Percentiles rank a stretch among this genome's conserved stretches.
These are phyloP conservation scores for Eolophus roseicapilla DNA, from an alignment of 2,113 vertebrate genomes.

Conservation along the genomic window DNA sequence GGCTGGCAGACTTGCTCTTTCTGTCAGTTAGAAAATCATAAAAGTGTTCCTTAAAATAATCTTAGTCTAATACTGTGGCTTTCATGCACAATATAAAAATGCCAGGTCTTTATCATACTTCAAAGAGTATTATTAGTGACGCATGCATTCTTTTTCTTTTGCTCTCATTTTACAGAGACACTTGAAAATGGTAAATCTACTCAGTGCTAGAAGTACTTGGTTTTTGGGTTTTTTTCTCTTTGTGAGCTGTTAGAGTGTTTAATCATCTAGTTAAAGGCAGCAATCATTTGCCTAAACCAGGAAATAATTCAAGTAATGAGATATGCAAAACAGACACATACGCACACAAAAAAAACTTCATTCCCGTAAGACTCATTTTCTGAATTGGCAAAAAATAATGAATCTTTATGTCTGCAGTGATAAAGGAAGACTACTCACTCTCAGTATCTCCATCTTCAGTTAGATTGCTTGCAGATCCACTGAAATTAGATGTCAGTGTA, in stretches of 20 bases:
- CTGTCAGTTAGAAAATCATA: conserved; percentile 55
- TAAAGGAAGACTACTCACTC: conserved; percentile 74
- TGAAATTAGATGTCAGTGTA: conserved; percentile 95
- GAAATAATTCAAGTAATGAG: conserved; percentile 75
- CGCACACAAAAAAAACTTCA: neutral
- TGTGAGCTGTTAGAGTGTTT: conserved; percentile 48
- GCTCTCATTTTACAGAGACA: conserved; percentile 26
- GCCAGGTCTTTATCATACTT: conserved; percentile 27
- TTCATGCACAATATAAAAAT: conserved; percentile 18
- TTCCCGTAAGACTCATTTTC: conserved; percentile 62
- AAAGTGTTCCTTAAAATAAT: conserved; percentile 71
- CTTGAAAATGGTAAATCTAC: conserved; percentile 50
- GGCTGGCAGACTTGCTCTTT: conserved; percentile 14
- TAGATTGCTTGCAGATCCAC: conserved; percentile 83
- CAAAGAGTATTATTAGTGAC: conserved; percentile 52
- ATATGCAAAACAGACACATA: conserved; percentile 68
- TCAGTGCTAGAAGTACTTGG: neutral
- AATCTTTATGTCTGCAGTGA: conserved; percentile 75
- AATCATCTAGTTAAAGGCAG: conserved; percentile 70
- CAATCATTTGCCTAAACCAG: conserved; percentile 63
- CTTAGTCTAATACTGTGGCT: conserved; percentile 54
- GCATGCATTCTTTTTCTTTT: conserved; percentile 15
- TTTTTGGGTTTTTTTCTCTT: neutral
- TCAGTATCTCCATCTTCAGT: conserved; percentile 77
- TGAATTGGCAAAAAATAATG: conserved; percentile 78